phyloP scores from a whole-genome alignment of 2,113 vertebrate genomes.

The Amphiprion ocellaris region DNA sequence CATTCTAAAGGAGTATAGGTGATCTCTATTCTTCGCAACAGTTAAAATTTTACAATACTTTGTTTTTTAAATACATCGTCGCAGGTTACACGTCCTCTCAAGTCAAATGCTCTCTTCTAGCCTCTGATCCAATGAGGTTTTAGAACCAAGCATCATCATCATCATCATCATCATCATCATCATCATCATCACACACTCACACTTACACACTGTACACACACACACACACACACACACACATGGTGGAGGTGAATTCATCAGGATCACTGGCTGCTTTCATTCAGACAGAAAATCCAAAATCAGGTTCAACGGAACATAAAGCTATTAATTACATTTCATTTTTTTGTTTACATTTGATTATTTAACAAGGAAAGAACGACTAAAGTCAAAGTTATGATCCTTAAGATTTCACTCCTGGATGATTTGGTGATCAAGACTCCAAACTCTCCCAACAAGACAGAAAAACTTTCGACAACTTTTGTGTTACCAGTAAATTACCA shows the following conservation, averaged over 20 bases:
- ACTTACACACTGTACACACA: constrained; percentile 29
- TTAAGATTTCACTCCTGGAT: constrained; percentile 4
- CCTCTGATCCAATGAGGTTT: constrained; percentile 20
- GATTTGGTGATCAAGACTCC: neutral
- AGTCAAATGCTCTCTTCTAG: constrained; percentile 54
- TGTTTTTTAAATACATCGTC: constrained; percentile 70
- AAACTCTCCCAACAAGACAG: too few relatives aligned
- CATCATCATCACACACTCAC: constrained; percentile 3
- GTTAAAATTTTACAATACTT: constrained; percentile 83
- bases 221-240: constrained; percentile 33
- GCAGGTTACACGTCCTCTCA: constrained; percentile 72
- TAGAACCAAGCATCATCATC: constrained; percentile 9
- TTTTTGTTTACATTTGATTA: too few relatives aligned
- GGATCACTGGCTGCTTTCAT: constrained; percentile 12
- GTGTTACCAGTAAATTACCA: too few relatives aligned
- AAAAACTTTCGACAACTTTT: too few relatives aligned
- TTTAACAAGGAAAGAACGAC: neutral
- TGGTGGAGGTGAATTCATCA: constrained; percentile 30
- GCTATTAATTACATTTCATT: neutral
- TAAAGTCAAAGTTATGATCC: constrained; percentile 7
- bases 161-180: neutral
- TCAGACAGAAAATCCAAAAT: constrained; percentile 14
- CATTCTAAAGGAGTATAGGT: constrained; percentile 88
- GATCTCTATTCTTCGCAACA: constrained; percentile 84
- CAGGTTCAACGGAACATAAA: neutral